Percentiles rank a stretch among this genome's conserved stretches.
These are phyloP conservation scores for Hymenopus coronatus DNA, from an alignment of 2,888 invertebrate genomes.

Conservation along the genomic window DNA sequence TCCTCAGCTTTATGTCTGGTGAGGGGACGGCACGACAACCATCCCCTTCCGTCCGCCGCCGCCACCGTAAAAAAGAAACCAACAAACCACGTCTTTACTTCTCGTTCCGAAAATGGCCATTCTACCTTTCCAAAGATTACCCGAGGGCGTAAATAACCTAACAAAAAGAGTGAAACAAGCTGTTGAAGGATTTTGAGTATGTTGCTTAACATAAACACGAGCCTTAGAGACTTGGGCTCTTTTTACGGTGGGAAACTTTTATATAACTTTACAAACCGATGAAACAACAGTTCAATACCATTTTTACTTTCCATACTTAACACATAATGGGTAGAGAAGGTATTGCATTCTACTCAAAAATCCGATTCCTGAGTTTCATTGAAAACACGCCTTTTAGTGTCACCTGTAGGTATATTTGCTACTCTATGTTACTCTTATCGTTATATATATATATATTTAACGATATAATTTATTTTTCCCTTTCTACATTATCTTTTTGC, in stretches of 20 bases:
- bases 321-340: no score
- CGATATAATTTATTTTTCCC: no score
- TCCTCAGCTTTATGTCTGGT: neutral
- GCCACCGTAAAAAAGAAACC: neutral
- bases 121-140: neutral
- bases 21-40: neutral
- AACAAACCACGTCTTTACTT: neutral
- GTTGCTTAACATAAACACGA: neutral
- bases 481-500: no score
- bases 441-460: no score
- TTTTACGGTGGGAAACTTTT: neutral
- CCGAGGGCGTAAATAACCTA: neutral
- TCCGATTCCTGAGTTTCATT: no score
- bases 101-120: neutral
- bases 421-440: no score
- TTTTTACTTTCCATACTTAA: no score
- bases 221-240: neutral
- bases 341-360: no score
- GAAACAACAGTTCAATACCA: no score
- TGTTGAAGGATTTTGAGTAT: neutral
- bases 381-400: no score
- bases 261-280: no score
- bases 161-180: neutral
- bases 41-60: neutral
- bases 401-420: no score